Base-by-base conservation (phyloP, 2,888 invertebrate species). In the Diloba caeruleocephala region DNA sequence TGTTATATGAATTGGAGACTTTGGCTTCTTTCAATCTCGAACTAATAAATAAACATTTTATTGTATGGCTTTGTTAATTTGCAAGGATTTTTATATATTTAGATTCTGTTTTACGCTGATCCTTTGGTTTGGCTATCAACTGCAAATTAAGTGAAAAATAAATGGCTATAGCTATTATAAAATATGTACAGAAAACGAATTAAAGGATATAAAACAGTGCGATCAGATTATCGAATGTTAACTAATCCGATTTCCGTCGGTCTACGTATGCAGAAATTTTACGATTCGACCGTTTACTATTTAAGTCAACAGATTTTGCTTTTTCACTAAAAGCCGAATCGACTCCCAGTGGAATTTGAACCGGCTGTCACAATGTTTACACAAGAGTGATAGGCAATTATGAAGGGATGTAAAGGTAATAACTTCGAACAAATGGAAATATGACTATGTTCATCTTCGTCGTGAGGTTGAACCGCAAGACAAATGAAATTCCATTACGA, bases 401-500 rank as follows among this genome's bases (percentile, higher is more conserved):
- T 65, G 58, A 58, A 49, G 33, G 52, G 54, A 63, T 62, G 59
- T 60, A 57, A 65, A 71, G 54, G 61, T 56, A 68, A 69, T 62
- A 74, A 64, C 57, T 48, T 59, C 21, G 54, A 69, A 76, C 70
- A 74, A 70, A 68, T 66, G 56, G 59, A 74, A 74, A 72, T 72
- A 79, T 74, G 69, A 78, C 74, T 67, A 74, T 79, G 76, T 76
- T 75, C 65, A 65, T 76, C 74, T 68, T 78, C 76, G 74, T 73
- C 76, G 64, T 69, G 65, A 71, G 74, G 60, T 69, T 73, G 63
- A 81, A 83, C 80, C 81, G 62, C 80, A 82, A 87, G 82, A 88
- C 84, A 88, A 88, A 90, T 89, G 82, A 88, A 89, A 90, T 90
- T 88, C 86, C 84, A 88, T 89, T 88, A 88, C 79, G 82, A 85